A percentile compares a stretch with the other conserved stretches of the same genome.
Evolutionary conservation across 1,140 invertebrate genomes (phyloP).

Genomic region (Eumeta japonica): DNA sequence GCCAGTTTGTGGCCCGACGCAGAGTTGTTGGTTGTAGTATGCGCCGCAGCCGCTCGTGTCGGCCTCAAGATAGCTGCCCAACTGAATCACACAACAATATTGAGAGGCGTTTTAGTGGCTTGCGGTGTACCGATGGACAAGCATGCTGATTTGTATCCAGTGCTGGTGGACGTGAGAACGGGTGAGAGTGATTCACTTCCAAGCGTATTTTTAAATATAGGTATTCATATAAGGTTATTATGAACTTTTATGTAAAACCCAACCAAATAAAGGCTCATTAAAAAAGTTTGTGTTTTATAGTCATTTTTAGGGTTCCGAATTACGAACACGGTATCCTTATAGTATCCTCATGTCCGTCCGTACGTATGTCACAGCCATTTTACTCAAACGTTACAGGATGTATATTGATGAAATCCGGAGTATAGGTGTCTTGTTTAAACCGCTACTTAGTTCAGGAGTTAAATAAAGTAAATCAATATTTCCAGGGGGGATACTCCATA

Average conservation of each 20-base stretch:
- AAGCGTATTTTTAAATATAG: too few relatives aligned
- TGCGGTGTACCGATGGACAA: slow-evolving; percentile 77
- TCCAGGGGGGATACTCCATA: too few relatives aligned
- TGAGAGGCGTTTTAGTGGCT: slow-evolving; percentile 76
- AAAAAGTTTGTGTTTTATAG: slow-evolving; percentile 18
- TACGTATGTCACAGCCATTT: too few relatives aligned
- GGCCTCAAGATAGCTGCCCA: slow-evolving; percentile 72
- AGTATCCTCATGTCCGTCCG: too few relatives aligned
- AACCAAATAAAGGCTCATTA: slow-evolving; percentile 19
- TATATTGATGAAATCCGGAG: too few relatives aligned
- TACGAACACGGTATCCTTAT: too few relatives aligned
- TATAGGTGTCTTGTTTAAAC: too few relatives aligned
- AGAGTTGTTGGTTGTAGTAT: slow-evolving; percentile 63
- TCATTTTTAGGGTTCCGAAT: slow-evolving; percentile 6
- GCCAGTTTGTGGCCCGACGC: slow-evolving; percentile 76
- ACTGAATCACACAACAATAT: slow-evolving; percentile 79
- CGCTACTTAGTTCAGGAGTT: too few relatives aligned
- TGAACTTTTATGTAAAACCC: slow-evolving; percentile 4
- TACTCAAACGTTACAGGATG: too few relatives aligned
- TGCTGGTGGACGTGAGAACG: slow-evolving; percentile 64
- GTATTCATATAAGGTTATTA: slow-evolving; percentile 3
- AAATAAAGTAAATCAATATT: too few relatives aligned
- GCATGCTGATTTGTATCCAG: slow-evolving; percentile 65
- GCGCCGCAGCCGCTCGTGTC: slow-evolving; percentile 21
- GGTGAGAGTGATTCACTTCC: slow-evolving; percentile 18